Evolutionary conservation across 2,888 invertebrate species (phyloP).

Genomic region (Pycnomerus fuliginosus): DNA sequence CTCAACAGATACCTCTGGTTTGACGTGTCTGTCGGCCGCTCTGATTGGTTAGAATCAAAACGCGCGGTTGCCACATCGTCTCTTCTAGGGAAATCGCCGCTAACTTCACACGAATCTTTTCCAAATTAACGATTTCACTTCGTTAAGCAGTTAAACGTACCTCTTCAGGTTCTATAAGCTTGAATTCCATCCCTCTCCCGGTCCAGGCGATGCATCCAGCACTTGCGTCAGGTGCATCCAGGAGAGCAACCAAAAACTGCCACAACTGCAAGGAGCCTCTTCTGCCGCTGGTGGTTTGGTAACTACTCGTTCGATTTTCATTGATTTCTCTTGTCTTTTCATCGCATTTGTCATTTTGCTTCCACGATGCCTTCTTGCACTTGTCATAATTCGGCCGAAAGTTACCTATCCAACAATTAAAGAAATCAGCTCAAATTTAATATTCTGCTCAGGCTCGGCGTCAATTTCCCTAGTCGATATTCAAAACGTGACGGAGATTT

Average conservation of each 20-base stretch:
- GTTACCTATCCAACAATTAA: conserved; percentile 13
- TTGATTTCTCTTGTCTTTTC: conserved; percentile 35
- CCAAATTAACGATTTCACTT: no score
- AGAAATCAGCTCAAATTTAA: conserved; percentile 13
- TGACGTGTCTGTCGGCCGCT: no score
- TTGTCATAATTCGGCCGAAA: conserved; percentile 22
- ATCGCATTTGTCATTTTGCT: conserved; percentile 22
- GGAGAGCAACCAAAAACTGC: conserved; percentile 88
- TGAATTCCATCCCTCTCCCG: conserved; percentile 92
- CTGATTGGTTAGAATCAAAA: no score
- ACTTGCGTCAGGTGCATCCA: conserved; percentile 67
- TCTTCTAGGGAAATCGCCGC: no score
- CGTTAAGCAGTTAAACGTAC: conserved; percentile 49
- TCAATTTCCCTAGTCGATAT: conserved; percentile 33
- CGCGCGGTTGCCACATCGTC: no score
- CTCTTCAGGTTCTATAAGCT: conserved; percentile 94
- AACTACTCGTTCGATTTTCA: conserved; percentile 33
- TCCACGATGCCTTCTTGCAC: background rate
- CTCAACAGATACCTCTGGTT: no score
- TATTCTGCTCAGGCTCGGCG: conserved; percentile 8
- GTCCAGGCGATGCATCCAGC: conserved; percentile 93
- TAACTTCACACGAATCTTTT: no score
- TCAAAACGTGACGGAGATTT: conserved; percentile 47
- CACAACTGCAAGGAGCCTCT: conserved; percentile 88
- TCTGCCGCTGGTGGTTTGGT: conserved; percentile 49